Base-by-base conservation (phyloP, 2,113 vertebrate species). In the Micromys minutus region DNA sequence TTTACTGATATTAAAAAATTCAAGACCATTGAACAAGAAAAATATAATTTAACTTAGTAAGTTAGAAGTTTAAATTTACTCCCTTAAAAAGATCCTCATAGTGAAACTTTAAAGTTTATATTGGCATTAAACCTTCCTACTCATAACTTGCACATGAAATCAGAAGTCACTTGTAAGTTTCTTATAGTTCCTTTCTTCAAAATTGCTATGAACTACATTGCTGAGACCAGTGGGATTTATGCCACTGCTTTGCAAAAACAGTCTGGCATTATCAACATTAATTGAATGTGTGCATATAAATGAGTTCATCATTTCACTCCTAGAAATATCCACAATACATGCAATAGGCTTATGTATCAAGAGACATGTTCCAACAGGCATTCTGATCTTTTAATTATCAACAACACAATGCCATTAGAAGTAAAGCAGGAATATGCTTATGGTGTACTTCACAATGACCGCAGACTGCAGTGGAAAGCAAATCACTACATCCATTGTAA, bases 1-100 rank as follows among this genome's bases (percentile, higher is more conserved):
- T 93, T n/a, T 11, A 19, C 3, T n/a, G 69, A 47, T 71, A 85
- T 80, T 90, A 42, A 72, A 94, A 94, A 91, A 83, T 63, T 16
- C 50, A 95, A 94, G 34, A 65, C 90, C 65, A 91, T n/a, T 67
- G 6, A 87, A 90, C 97, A 95, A 31, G 36, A 96, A 97, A 95
- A 96, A 81, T 31, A 34, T 42, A 61, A 87, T 45, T 77, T 85
- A 87, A 69, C 9, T 69, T 87, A 17, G 10, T 88, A 71, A 97
- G 84, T 63, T 92, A n/a, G 88, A 95, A 36, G n/a, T 59, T 92
- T 59, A 17, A 87, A 94, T 97, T 89, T 75, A 91, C 94, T 55
- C n/a, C 81, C 10, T 80, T 92, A 92, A 97, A 57, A 98, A 96
- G 34, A 29, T 65, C 94, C 96, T 67, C 87, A 94, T 21, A 71